Percentiles rank a stretch among this genome's conserved stretches.
Conservation (phyloP, 2,113 vertebrate genomes). For the Coracopsis vasa region DNA sequence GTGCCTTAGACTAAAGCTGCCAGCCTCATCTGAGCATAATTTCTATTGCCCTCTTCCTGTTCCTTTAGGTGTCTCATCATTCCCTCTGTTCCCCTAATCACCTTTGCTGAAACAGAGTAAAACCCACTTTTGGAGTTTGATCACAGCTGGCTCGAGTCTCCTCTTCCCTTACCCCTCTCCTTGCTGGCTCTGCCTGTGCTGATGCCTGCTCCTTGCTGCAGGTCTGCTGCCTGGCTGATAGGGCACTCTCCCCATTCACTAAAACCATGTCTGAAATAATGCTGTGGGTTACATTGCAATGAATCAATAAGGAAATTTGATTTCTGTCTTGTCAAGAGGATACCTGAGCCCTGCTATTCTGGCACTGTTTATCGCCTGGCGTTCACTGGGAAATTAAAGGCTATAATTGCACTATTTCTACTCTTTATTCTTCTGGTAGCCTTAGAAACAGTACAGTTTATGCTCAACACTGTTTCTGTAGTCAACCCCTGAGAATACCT, state of each 20-base stretch:
- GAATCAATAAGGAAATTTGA: not conserved
- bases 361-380: not conserved
- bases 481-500: not conserved
- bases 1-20: not conserved
- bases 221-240: not conserved
- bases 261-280: not conserved
- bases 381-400: not conserved
- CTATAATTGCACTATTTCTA: not conserved
- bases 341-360: not conserved
- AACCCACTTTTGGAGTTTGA: not conserved
- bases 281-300: not conserved
- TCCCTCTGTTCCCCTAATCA: not conserved
- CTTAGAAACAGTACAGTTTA: not conserved
- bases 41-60: not conserved
- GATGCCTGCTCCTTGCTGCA: not conserved
- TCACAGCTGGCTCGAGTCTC: not conserved
- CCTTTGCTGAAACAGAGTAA: not conserved
- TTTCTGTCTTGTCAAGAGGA: not conserved
- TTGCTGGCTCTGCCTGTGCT: fast-evolving
- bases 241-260: not conserved
- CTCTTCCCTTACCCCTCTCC: not conserved
- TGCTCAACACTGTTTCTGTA: not conserved
- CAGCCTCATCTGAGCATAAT: not conserved
- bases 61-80: fast-evolving
- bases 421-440: not conserved